These are phyloP conservation scores for Auanema sp. DNA, from an alignment of 2,888 invertebrate species.

Conservation along the genomic window DNA sequence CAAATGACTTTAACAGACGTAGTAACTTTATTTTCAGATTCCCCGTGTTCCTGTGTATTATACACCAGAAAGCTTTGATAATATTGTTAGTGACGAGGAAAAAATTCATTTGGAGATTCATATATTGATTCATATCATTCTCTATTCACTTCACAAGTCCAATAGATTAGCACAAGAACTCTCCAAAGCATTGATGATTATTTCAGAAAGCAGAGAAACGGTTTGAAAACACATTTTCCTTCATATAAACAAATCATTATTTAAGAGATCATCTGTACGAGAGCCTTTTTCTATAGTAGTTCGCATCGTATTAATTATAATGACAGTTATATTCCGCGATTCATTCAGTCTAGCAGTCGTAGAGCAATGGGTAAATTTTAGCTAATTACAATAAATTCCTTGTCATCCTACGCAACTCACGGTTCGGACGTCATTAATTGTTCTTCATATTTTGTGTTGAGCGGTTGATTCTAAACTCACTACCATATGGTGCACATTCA, in stretches of 20 bases:
- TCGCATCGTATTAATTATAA: slow-evolving; percentile 8
- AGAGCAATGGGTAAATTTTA: slow-evolving; percentile 13
- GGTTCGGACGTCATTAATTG: background rate
- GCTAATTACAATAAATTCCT: no score
- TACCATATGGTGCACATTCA: no score
- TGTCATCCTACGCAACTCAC: background rate
- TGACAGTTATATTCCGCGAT: slow-evolving; percentile 16
- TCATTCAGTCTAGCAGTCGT: slow-evolving; percentile 16
- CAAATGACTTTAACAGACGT: background rate
- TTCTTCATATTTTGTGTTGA: background rate
- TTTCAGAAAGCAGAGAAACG: background rate
- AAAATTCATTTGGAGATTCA: slow-evolving; percentile 5
- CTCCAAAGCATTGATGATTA: background rate
- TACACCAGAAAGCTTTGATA: background rate
- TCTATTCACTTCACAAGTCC: slow-evolving; percentile 8
- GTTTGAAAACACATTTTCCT: background rate
- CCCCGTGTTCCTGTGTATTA: slow-evolving; percentile 14
- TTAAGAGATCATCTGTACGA: background rate
- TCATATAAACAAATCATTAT: background rate
- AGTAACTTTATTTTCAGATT: slow-evolving; percentile 1
- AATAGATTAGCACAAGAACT: slow-evolving; percentile 10
- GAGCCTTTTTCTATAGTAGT: slow-evolving; percentile 3
- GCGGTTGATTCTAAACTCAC: no score
- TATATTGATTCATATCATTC: background rate
- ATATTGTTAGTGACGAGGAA: background rate